Evolutionary conservation across 92 coral and sea anemone genomes (phyloP), one percentile per base, ranked within the genome.

Genomic region (Porites rus): DNA sequence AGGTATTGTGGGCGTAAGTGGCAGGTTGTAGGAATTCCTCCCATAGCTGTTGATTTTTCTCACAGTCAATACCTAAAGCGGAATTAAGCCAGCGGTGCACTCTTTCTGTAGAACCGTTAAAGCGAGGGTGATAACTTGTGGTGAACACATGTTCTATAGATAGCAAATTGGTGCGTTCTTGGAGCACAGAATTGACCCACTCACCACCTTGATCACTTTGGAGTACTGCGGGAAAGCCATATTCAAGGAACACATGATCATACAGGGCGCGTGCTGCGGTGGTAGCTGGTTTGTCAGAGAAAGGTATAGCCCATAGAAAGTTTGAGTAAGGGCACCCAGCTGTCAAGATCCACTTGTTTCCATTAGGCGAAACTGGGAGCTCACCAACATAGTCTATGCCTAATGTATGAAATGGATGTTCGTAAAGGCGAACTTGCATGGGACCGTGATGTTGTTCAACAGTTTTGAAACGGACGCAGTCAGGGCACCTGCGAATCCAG

Each of bases 131-230:
- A 69, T 89, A 89, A 24, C 86, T 85, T 12, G 93, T 90, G 51
- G 76, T 81, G 53, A 63, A 75, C 65, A 87, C 94, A 82, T 82
- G 94, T 82, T 82, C 91, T 51, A 91, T 76, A 9, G 94, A 88
- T 51, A 88, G 83, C 20, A 88, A 73, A 72, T 72, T 81, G 54
- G 82, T 87, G 52, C 38, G 60, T 64, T 89, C 72, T 18, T 84
- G 78, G 17, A 83, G 24, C n/a, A 89, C 24, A 53, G 79, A 91
- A 70, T 90, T 90, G 65, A 65, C 20, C 94, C 91, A 91, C 65
- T 91, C 91, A 67, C 88, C 91, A 58, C 91, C 91, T 87, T 88
- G 92, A 65, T 84, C 92, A 79, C 90, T 92, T 67, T 78, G 80
- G 6, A 92, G 80, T 46, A 81, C 84, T 13, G 68, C 51, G 51